Base-by-base conservation (phyloP, 2,888 invertebrate species). In the Hyppa rectilinea region DNA sequence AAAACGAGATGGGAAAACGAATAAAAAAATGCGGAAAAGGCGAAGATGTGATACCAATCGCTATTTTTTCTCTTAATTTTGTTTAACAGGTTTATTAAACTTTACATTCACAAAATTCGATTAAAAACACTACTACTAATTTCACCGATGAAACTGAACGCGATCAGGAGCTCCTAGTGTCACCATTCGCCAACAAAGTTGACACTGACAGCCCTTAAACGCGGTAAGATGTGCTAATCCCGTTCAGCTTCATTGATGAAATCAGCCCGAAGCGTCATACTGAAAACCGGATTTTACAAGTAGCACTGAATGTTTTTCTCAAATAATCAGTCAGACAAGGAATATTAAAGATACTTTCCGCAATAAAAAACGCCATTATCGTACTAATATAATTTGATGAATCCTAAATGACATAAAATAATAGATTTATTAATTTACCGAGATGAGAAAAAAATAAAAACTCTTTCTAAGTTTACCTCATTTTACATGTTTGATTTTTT, bases 401-500 rank as follows among this genome's bases (percentile, higher is more conserved):
- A 49, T 78, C 60, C 61, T 80, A 78, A 83, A 82, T 71, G 79
- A 79, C 80, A 82, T 81, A 75, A 80, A 83, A 83, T 79, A 84
- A 82, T 78, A 75, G 64, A 82, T 67, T 75, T 82, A 83, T 82
- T 75, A 83, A 77, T 83, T 81, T 81, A 77, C 63, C 34, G 63
- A 61, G 58, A 49, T 70, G 59, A 78, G 45, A 75, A 78, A 75
- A 81, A 80, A 80, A 81, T 60, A 67, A 81, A n/a, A 55, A 77
- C 64, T 62, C 74, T 63, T 72, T 71, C 70, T 50, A 69, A 58
- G 43, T 69, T 69, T 69, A 52, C 49, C 69, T 72, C 62, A 58
- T 80, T 71, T 63, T 76, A 76, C 79, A 77, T 75, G 75, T 69
- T 71, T 71, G 14, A 76, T 84, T 84, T 85, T 86, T 84, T 85